Percentiles rank a stretch among this genome's conserved stretches.
Evolutionary conservation across 2,888 invertebrate genomes (phyloP).

Genomic region (Yponomeuta sedellus): DNA sequence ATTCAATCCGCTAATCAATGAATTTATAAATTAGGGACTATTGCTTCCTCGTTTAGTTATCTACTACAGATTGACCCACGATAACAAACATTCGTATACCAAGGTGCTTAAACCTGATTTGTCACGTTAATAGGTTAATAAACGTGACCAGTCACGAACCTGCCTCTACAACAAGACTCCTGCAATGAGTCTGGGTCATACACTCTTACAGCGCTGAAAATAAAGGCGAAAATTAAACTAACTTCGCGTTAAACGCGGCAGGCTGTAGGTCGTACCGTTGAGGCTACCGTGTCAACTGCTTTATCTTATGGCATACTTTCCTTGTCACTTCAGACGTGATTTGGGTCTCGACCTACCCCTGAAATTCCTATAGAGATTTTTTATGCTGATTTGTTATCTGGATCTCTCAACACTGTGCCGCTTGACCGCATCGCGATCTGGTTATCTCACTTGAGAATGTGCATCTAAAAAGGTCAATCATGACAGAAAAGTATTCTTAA

Average conservation of each 20-base stretch:
- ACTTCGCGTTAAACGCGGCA: no score
- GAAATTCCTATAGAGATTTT: background rate
- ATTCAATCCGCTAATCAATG: no score
- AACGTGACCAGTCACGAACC: constrained; percentile 22
- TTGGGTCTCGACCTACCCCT: background rate
- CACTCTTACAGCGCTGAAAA: no score
- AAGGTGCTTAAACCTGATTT: constrained; percentile 28
- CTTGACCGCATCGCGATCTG: background rate
- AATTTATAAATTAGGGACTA: no score
- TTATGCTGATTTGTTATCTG: constrained; percentile 28
- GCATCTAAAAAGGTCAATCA: background rate
- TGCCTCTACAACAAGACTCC: background rate
- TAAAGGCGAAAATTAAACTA: no score
- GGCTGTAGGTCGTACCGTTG: background rate
- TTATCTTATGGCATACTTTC: constrained; percentile 5
- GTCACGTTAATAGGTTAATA: constrained; percentile 52
- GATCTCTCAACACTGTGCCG: background rate
- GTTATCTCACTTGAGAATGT: background rate
- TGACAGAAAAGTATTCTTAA: no score
- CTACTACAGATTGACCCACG: background rate
- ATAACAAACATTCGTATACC: background rate
- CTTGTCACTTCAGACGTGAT: background rate
- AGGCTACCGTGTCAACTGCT: constrained; percentile 10
- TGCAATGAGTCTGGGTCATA: background rate
- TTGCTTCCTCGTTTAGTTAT: background rate